A percentile compares a stretch with the other conserved stretches of the same genome.
phyloP scores from a whole-genome alignment of 2,797 vertebrate genomes.

The Mus spretus region DNA sequence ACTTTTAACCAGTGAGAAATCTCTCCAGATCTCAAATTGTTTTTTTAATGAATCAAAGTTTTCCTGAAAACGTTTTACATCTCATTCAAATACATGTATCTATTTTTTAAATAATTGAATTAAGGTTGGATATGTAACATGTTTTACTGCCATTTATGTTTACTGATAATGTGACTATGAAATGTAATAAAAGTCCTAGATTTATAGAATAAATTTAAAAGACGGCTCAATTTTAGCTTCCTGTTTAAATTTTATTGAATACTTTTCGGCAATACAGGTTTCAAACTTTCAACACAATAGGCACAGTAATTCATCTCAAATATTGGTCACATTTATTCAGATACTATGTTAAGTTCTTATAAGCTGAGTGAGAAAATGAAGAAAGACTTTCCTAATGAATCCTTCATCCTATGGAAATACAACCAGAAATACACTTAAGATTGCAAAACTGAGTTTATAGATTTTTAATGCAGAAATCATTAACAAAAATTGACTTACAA shows the following conservation, averaged over 20 bases:
- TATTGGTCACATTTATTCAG: background rate
- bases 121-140: background rate
- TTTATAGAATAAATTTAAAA: conserved; percentile 47
- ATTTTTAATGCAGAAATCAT: conserved; percentile 31
- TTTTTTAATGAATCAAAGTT: background rate
- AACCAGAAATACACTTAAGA: conserved; percentile 66
- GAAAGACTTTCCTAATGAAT: conserved; percentile 64
- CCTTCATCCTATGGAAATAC: background rate
- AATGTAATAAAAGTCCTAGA: conserved; percentile 38
- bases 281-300: background rate
- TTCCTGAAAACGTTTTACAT: conserved; percentile 35
- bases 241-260: background rate
- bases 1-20: background rate
- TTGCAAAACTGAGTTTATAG: conserved; percentile 76
- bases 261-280: background rate
- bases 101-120: background rate
- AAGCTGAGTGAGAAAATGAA: conserved; percentile 30
- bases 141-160: conserved; percentile 9
- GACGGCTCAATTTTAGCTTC: background rate
- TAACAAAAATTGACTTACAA: conserved; percentile 54
- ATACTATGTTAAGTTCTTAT: conserved; percentile 7
- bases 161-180: conserved; percentile 20
- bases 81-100: background rate
- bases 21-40: background rate
- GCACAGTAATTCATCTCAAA: background rate